Conservation (phyloP, 1,140 invertebrate genomes). For the Colletes latitarsis region DNA sequence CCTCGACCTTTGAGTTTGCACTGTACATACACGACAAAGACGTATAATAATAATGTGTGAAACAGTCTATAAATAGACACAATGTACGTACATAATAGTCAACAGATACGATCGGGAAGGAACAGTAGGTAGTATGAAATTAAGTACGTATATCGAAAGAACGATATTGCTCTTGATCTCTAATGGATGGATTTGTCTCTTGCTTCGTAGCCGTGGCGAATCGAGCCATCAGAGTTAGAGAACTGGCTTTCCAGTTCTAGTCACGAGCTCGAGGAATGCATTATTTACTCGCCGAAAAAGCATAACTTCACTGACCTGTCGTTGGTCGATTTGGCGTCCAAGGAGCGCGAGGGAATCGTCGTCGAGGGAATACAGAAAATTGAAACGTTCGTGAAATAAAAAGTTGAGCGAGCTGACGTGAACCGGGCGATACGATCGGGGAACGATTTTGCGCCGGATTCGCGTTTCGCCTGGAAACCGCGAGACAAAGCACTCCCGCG, state of each 20-base stretch:
- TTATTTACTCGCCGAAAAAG: constrained; percentile 31
- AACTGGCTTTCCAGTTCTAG: not conserved
- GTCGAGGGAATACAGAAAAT: constrained; percentile 44
- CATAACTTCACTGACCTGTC: constrained; percentile 11
- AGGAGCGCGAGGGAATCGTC: constrained; percentile 10
- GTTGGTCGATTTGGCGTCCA: not conserved
- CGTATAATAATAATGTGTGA: no score
- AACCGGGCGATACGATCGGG: constrained; percentile 32
- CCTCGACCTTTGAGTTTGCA: no score
- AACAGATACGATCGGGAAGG: no score
- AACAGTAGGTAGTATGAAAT: no score
- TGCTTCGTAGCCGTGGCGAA: not conserved
- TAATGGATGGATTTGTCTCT: not conserved
- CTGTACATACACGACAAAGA: no score
- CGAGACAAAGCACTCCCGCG: constrained; percentile 22
- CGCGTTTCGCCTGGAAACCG: not conserved
- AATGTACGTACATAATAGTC: no score
- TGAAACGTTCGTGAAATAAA: constrained; percentile 41
- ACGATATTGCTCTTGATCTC: no score
- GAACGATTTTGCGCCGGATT: constrained; percentile 15
- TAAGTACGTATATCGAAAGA: no score
- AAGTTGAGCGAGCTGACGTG: constrained; percentile 11
- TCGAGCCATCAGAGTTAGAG: no score
- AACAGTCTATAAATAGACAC: no score
- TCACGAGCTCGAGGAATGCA: not conserved